These are phyloP conservation scores for Spea bombifrons DNA, from an alignment of 2,113 vertebrate genomes.

Conservation along the genomic window DNA sequence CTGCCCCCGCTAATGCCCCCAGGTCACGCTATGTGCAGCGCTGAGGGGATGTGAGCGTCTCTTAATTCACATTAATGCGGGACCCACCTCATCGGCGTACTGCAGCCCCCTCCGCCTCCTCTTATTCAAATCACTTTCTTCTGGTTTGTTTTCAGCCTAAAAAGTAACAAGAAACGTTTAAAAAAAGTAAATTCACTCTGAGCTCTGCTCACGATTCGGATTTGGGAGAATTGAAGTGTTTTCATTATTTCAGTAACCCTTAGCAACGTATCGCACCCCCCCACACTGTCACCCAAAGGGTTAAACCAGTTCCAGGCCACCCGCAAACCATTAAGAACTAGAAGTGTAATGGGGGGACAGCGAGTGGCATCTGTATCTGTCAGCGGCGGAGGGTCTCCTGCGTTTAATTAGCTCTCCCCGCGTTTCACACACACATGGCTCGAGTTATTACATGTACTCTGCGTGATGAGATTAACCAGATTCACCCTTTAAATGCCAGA, in stretches of 20 bases:
- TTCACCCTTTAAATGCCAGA: neutral
- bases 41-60: neutral
- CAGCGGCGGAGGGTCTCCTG: neutral
- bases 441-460: neutral
- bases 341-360: too few species aligned
- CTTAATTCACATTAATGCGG: slow-evolving; percentile 56
- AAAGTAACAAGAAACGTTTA: neutral
- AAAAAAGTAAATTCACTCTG: neutral
- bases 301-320: too few species aligned
- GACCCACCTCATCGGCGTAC: slow-evolving; percentile 82
- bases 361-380: too few species aligned
- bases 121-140: slow-evolving; percentile 83
- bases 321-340: too few species aligned
- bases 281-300: too few species aligned
- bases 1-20: neutral
- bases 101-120: slow-evolving; percentile 75
- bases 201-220: too few species aligned
- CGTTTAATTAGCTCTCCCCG: neutral
- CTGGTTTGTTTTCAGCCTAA: slow-evolving; percentile 78
- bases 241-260: too few species aligned
- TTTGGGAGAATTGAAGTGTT: too few species aligned
- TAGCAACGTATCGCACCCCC: too few species aligned
- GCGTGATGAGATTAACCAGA: neutral
- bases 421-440: neutral
- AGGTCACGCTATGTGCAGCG: neutral